Evolutionary conservation across 2,888 invertebrate species (phyloP), one percentile per base, ranked within the genome.

Genomic region (Pristionchus fissidentatus): DNA sequence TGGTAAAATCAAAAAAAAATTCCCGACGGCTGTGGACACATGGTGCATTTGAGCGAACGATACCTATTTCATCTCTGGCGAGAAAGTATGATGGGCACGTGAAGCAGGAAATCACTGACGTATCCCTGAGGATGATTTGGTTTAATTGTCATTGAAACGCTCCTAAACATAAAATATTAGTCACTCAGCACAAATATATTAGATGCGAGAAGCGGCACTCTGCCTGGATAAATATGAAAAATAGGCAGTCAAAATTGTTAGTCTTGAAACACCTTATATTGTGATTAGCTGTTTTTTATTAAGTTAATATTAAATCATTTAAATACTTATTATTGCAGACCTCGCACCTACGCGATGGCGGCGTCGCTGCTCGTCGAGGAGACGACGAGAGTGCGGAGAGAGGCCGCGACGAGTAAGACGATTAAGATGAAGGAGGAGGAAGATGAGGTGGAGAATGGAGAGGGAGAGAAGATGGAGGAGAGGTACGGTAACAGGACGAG

Each of bases 291-390:
- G 49, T 13, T 13, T 13, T 19, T 13, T 49, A 49, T 49, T 60
- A 26, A 19, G 15, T 38, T 41, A 41, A 73, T 41, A 32, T 57
- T n/a, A n/a, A 41, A 78, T 35, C 22, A 41, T 26, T 49, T 41
- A 22, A 46, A 1, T 22, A 55, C 43, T 0, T n/a, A 26, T 57
- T 8, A 35, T 57, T 81, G 4, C 80, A 81, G 80, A 38, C 80
- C 80, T 19, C 80, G 80, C 4, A 81, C 80, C 15, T 62, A 62
- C 46, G 62, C 46, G 46, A 46, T 81, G 62, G 43, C 80, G 29
- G 43, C 62, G 1, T 62, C 80, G 19, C 80, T 52, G 3, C n/a
- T 81, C 5, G 15, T 43, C 8, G 80, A 81, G 19, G 80, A 81
- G 62, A 29, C 29, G 46, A 10, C 3, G 15, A 1, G 80, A 43